Conservation (phyloP, 2,888 invertebrate species). For the Eretmocerus hayati region DNA sequence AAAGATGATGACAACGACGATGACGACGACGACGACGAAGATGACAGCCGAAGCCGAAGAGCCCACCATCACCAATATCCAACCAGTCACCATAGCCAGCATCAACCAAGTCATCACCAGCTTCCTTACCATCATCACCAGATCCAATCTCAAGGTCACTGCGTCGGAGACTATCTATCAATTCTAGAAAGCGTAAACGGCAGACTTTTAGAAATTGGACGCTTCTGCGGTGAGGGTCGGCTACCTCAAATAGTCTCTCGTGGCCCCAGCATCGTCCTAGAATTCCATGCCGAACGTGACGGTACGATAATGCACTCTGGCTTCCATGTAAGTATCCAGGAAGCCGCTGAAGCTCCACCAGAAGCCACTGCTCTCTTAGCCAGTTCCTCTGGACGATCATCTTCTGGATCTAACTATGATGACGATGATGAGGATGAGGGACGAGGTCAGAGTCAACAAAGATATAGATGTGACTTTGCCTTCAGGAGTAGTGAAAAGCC, state of each 20-base stretch:
- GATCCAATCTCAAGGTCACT: too few species aligned
- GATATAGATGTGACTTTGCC: slow-evolving; percentile 30
- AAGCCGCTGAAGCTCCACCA: slow-evolving; percentile 21
- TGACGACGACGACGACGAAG: too few species aligned
- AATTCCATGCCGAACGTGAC: slow-evolving; percentile 34
- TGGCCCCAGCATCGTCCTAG: slow-evolving; percentile 33
- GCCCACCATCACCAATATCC: slow-evolving; percentile 19
- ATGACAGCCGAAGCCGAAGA: background rate
- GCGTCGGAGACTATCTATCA: slow-evolving; percentile 36
- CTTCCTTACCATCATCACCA: slow-evolving; percentile 8
- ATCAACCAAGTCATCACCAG: slow-evolving; percentile 21
- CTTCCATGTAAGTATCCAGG: slow-evolving; percentile 35
- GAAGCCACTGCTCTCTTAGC: slow-evolving; percentile 5
- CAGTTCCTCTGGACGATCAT: too few species aligned
- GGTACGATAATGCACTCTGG: slow-evolving; percentile 39
- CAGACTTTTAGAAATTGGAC: slow-evolving; percentile 32
- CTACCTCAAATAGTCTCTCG: slow-evolving; percentile 35
- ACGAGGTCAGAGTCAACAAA: slow-evolving; percentile 16
- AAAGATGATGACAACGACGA: background rate
- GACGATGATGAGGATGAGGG: too few species aligned
- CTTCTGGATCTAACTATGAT: too few species aligned
- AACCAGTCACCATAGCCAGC: too few species aligned
- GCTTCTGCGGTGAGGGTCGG: slow-evolving; percentile 36
- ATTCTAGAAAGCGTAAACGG: slow-evolving; percentile 34
- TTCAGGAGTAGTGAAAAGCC: slow-evolving; percentile 30